Percentiles rank a stretch among this genome's conserved stretches.
Conservation (phyloP, 2,888 invertebrate species). For the Callyntrura guangdongensis region DNA sequence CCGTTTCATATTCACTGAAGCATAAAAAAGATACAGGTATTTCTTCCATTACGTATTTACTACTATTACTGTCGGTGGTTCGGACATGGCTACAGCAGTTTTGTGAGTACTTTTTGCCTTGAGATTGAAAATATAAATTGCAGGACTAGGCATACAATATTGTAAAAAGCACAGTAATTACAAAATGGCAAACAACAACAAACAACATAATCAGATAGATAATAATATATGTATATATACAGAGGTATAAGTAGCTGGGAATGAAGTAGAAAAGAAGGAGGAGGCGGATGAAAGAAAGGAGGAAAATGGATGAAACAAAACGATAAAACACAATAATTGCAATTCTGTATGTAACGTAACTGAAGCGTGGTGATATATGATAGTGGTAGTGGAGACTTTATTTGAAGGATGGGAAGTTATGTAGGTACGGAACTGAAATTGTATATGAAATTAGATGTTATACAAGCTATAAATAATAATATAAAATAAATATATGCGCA, state of each 20-base stretch:
- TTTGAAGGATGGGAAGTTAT: neutral
- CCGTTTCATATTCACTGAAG: conserved; percentile 50
- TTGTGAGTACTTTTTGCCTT: conserved; percentile 5
- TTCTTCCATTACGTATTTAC: neutral
- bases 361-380: conserved; percentile 25
- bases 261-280: conserved; percentile 20
- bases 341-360: conserved; percentile 43
- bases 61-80: conserved; percentile 1
- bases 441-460: neutral
- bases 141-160: neutral
- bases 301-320: conserved; percentile 14
- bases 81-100: neutral
- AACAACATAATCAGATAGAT: neutral
- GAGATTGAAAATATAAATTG: conserved; percentile 37
- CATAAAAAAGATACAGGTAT: conserved; percentile 45
- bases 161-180: neutral
- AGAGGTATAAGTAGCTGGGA: too few species aligned
- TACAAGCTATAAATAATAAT: neutral
- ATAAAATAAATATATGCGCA: conserved; percentile 19
- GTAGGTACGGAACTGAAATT: neutral
- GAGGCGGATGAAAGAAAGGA: conserved; percentile 31
- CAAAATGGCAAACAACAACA: conserved; percentile 33
- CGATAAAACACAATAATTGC: conserved; percentile 31
- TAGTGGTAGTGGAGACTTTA: neutral
- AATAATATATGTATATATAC: conserved; percentile 16